These are phyloP conservation scores for Nylanderia fulva DNA, from an alignment of 1,140 invertebrate species.

Conservation along the genomic window DNA sequence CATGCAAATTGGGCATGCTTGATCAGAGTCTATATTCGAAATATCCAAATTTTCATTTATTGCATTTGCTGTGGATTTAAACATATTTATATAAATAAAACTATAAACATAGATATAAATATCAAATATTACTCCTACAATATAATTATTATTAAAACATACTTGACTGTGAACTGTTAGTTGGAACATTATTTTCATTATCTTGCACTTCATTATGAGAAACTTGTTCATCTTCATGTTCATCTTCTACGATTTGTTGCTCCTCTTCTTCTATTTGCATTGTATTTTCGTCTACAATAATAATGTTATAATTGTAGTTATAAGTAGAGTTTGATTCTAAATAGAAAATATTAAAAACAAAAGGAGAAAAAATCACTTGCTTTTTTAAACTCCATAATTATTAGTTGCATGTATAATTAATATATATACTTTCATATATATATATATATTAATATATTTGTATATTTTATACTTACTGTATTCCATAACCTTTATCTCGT, in stretches of 20 bases:
- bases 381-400: background rate
- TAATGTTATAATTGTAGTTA: slow-evolving; percentile 1
- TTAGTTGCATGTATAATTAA: slow-evolving; percentile 7
- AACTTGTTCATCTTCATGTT: slow-evolving; percentile 6
- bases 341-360: slow-evolving; percentile 7
- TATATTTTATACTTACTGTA: slow-evolving; percentile 14
- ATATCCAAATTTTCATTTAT: slow-evolving; percentile 28
- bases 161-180: slow-evolving; percentile 29
- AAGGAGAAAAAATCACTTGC: too few relatives aligned
- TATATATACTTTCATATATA: background rate
- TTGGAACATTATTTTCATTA: background rate
- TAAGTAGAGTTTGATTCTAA: background rate
- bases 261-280: slow-evolving; percentile 38
- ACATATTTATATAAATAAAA: background rate
- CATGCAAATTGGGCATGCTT: slow-evolving; percentile 94
- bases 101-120: background rate
- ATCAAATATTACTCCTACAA: background rate
- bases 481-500: slow-evolving; percentile 29
- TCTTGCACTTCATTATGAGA: slow-evolving; percentile 18
- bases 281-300: background rate
- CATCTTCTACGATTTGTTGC: slow-evolving; percentile 28
- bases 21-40: slow-evolving; percentile 87
- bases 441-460: background rate
- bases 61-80: slow-evolving; percentile 13
- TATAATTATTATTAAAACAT: background rate